Percentiles rank a stretch among this genome's conserved stretches.
Evolutionary conservation across 1,140 invertebrate genomes (phyloP).

Genomic region (Rhyzopertha dominica): DNA sequence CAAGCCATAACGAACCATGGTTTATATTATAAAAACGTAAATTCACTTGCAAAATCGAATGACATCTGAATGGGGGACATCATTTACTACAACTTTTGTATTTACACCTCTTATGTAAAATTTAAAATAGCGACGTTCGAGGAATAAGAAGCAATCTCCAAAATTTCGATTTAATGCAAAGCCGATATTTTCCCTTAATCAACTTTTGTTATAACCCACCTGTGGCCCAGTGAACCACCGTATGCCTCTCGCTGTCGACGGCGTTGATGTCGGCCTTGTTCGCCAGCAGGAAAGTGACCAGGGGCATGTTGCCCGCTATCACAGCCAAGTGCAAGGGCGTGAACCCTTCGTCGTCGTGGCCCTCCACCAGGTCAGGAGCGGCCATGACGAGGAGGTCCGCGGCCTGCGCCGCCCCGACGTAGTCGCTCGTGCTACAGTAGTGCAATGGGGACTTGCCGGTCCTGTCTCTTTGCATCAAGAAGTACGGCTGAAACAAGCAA

Average conservation of each 20-base stretch:
- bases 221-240: slow-evolving; percentile 97
- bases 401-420: slow-evolving; percentile 46
- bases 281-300: slow-evolving; percentile 74
- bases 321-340: slow-evolving; percentile 89
- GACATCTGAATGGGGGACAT: too few relatives aligned
- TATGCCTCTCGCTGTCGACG: slow-evolving; percentile 89
- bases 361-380: slow-evolving; percentile 72
- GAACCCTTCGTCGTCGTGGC: slow-evolving; percentile 87
- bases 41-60: too few relatives aligned
- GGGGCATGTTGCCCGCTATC: slow-evolving; percentile 80
- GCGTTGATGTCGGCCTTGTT: slow-evolving; percentile 83
- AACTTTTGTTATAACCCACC: slow-evolving; percentile 56
- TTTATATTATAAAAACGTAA: too few relatives aligned
- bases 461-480: slow-evolving; percentile 64
- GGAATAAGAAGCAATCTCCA: too few relatives aligned
- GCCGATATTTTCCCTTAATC: too few relatives aligned
- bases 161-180: too few relatives aligned
- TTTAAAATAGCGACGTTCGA: too few relatives aligned
- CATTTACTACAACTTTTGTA: too few relatives aligned
- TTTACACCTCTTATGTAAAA: too few relatives aligned
- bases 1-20: too few relatives aligned
- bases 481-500: slow-evolving; percentile 54
- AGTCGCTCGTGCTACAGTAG: slow-evolving; percentile 71
- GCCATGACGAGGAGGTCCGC: slow-evolving; percentile 68
- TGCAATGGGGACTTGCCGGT: slow-evolving; percentile 84